A percentile compares a stretch with the other conserved stretches of the same genome.
Evolutionary conservation across 2,888 invertebrate species (phyloP).

Genomic region (Conus canariensis): DNA sequence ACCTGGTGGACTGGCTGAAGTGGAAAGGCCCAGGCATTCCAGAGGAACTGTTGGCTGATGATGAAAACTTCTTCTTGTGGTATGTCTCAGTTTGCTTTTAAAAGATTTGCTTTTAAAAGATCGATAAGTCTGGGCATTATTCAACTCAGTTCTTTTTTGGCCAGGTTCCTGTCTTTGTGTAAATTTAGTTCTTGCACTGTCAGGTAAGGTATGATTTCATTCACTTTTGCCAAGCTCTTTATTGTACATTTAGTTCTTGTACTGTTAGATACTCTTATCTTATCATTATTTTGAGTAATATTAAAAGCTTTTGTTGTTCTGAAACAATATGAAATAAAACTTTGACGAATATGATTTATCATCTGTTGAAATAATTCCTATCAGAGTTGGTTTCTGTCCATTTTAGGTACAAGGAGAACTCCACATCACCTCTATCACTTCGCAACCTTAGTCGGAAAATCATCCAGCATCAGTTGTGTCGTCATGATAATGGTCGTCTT

Average conservation of each 20-base stretch:
- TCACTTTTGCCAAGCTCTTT: no score
- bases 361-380: no score
- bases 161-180: neutral
- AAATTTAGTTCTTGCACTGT: neutral
- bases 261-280: no score
- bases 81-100: constrained; percentile 51
- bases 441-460: constrained; percentile 77
- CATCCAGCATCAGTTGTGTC: constrained; percentile 70
- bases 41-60: constrained; percentile 68
- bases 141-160: neutral
- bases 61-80: constrained; percentile 73
- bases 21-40: constrained; percentile 77
- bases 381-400: neutral
- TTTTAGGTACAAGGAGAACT: constrained; percentile 56
- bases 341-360: no score
- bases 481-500: constrained; percentile 66
- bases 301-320: no score
- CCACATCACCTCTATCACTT: constrained; percentile 74
- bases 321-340: no score
- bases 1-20: constrained; percentile 77
- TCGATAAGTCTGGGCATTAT: neutral
- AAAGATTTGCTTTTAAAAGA: no score
- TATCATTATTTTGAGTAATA: no score
- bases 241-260: no score
- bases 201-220: no score